Conservation (phyloP, 1,140 invertebrate species). For the Halictus rubicundus region DNA sequence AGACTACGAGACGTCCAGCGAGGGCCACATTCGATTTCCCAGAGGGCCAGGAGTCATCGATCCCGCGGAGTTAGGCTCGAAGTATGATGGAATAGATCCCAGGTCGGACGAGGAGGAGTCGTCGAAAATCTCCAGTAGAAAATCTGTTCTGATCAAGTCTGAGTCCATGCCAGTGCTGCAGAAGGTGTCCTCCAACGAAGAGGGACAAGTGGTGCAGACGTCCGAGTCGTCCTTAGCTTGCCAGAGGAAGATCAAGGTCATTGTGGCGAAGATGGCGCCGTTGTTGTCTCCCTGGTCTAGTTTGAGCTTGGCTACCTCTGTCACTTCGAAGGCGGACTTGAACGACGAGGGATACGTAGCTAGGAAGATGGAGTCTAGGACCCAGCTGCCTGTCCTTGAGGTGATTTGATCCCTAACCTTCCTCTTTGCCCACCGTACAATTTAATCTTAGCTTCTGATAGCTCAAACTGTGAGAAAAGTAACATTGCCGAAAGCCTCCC, state of each 20-base stretch:
- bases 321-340: slow-evolving; percentile 4
- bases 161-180: slow-evolving; percentile 46
- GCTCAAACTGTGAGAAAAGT: no score
- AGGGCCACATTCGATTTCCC: slow-evolving; percentile 35
- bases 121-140: background rate
- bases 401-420: slow-evolving; percentile 3
- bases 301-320: background rate
- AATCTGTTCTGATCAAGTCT: slow-evolving; percentile 15
- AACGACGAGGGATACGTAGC: background rate
- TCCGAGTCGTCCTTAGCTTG: slow-evolving; percentile 50
- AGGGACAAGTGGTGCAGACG: background rate
- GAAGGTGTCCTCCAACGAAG: background rate
- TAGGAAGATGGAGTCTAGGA: slow-evolving; percentile 18
- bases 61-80: no score
- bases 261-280: slow-evolving; percentile 39
- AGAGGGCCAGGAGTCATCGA: background rate
- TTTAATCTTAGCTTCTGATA: no score
- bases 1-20: slow-evolving; percentile 67
- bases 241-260: slow-evolving; percentile 48
- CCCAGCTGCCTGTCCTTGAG: slow-evolving; percentile 20
- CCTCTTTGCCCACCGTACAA: no score
- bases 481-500: no score
- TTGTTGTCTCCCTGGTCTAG: slow-evolving; percentile 21
- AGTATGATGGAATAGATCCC: background rate
- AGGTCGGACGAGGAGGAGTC: slow-evolving; percentile 16